These are phyloP conservation scores for Triops cancriformis DNA, from an alignment of 1,140 invertebrate genomes.

Conservation along the genomic window DNA sequence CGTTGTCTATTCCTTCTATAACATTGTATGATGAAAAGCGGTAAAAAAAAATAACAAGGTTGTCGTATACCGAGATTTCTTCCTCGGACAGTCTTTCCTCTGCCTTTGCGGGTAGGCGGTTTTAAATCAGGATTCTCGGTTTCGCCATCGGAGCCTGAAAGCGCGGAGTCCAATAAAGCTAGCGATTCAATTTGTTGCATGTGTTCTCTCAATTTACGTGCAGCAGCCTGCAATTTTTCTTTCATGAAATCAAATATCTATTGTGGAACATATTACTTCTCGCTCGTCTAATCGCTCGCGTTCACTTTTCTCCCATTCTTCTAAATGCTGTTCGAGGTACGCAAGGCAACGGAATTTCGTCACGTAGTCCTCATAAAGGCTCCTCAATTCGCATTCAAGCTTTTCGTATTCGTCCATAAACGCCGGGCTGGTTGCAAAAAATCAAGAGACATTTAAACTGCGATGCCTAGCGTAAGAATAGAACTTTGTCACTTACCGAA, in stretches of 20 bases:
- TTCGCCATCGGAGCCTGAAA: not conserved
- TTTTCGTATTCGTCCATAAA: slow-evolving; percentile 95
- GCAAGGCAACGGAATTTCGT: slow-evolving; percentile 75
- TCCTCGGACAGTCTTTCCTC: not conserved
- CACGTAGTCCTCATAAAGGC: slow-evolving; percentile 80
- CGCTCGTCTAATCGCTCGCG: slow-evolving; percentile 54
- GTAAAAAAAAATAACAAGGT: not conserved
- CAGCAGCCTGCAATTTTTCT: slow-evolving; percentile 22
- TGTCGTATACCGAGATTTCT: not conserved
- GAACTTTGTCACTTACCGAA: slow-evolving; percentile 50
- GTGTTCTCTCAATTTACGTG: slow-evolving; percentile 24
- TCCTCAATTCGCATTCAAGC: slow-evolving; percentile 74
- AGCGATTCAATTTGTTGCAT: slow-evolving; percentile 23
- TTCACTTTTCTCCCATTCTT: slow-evolving; percentile 58
- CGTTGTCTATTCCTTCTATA: not conserved
- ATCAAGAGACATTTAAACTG: slow-evolving; percentile 5
- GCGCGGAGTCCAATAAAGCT: not conserved
- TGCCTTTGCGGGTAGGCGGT: not conserved
- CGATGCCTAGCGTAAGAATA: too few species aligned
- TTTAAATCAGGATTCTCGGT: not conserved
- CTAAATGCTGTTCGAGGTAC: slow-evolving; percentile 66
- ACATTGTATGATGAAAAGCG: not conserved
- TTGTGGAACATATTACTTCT: too few species aligned
- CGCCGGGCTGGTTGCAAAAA: slow-evolving; percentile 61
- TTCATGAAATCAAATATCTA: too few species aligned